Evolutionary conservation across 2,797 vertebrate species (phyloP).

Genomic region (Chelon labrosus): DNA sequence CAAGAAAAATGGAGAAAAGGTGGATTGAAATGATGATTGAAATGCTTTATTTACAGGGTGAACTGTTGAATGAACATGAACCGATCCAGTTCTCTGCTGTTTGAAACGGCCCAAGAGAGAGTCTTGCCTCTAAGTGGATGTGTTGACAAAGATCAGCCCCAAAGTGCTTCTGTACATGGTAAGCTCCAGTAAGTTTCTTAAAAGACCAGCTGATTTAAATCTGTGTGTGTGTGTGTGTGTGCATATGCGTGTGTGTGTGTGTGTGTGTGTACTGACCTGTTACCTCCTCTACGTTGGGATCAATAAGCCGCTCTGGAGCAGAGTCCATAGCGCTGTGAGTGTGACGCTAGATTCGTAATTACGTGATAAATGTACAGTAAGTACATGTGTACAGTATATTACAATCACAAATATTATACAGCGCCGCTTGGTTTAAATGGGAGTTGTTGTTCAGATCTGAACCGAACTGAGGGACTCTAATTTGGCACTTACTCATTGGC

Average conservation of each 20-base stretch:
- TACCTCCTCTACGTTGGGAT: conserved; percentile 92
- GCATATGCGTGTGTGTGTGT: conserved; percentile 21
- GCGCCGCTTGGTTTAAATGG: too few relatives aligned
- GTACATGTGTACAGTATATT: too few relatives aligned
- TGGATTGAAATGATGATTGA: too few relatives aligned
- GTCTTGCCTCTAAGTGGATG: conserved; percentile 5
- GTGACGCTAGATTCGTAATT: conserved; percentile 73
- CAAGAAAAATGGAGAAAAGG: too few relatives aligned
- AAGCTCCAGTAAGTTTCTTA: conserved; percentile 54
- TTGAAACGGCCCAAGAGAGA: not conserved
- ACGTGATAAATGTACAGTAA: not conserved
- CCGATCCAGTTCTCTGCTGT: too few relatives aligned
- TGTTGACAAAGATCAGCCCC: conserved; percentile 3
- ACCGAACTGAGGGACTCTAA: too few relatives aligned
- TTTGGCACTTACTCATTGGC: too few relatives aligned
- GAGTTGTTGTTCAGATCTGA: too few relatives aligned
- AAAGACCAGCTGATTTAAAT: conserved; percentile 30
- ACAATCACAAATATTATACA: too few relatives aligned
- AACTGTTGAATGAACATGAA: too few relatives aligned
- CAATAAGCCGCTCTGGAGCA: conserved; percentile 88
- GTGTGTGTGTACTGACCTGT: conserved; percentile 85
- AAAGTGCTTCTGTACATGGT: conserved; percentile 10
- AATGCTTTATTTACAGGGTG: too few relatives aligned
- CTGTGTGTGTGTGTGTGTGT: conserved; percentile 8
- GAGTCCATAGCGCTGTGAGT: conserved; percentile 89